These are phyloP conservation scores for Cephus cinctus DNA, from an alignment of 1,140 invertebrate genomes.

Conservation along the genomic window DNA sequence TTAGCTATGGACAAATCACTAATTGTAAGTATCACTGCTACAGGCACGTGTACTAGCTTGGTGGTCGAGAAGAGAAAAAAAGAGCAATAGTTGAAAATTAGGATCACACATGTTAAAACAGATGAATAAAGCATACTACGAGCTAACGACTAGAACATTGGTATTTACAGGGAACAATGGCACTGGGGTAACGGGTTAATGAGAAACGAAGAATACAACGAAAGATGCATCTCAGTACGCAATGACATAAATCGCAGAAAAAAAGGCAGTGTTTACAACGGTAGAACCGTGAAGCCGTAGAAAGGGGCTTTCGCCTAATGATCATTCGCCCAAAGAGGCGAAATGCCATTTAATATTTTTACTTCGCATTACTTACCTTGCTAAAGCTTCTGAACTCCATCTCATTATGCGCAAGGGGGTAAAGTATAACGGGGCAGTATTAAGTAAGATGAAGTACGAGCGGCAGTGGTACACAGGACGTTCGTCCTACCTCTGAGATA, in stretches of 20 bases:
- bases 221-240: too few species aligned
- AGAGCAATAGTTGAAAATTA: background rate
- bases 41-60: background rate
- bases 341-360: background rate
- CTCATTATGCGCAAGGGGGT: background rate
- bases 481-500: too few species aligned
- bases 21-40: background rate
- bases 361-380: background rate
- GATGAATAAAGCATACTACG: background rate
- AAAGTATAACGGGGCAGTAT: background rate
- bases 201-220: background rate
- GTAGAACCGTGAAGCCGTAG: background rate
- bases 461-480: too few species aligned
- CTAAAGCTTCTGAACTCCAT: background rate
- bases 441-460: background rate
- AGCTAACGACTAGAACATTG: too few species aligned
- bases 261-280: background rate
- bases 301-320: background rate
- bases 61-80: background rate
- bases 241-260: too few species aligned
- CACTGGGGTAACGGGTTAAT: background rate
- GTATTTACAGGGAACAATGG: background rate
- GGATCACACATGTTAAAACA: background rate
- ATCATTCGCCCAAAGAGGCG: background rate
- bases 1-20: background rate